Evolutionary conservation across 1,140 invertebrate species (phyloP), one percentile per base, ranked within the genome.

Genomic region (Zaprionus ghesquierei): DNA sequence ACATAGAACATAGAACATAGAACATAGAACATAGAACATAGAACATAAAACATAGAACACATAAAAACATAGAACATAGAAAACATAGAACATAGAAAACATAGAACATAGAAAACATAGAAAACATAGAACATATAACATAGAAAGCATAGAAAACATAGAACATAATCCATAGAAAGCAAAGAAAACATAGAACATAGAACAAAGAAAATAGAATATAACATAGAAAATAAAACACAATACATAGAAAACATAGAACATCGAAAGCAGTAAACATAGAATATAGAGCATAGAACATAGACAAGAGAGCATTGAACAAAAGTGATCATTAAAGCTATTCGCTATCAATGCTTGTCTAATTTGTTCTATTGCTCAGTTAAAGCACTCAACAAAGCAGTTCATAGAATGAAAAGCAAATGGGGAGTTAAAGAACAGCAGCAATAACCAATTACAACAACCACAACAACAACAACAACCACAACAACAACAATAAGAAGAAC

Each of bases 371-470:
- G 65, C 33, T 27, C n/a, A 12, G 12, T 35, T 23, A 29, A 46
- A 51, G 31, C 50, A 35, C 20, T 23, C n/a, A 13, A 23, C 10
- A 15, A 49, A 49, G 27, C 22, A 12, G 20, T 33, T 18, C 31
- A 25, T n/a, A 22, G 61, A 5, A 20, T 25, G 5, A 31, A 25
- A 38, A 4, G 3, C 5, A 31, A 27, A 41, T 27, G 58, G 2
- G 29, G 35, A 54, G 46, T 49, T 62, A 62, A 75, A 79, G 61
- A 59, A 74, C 55, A 58, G 60, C 29, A 64, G 18, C 44, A 69
- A 61, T 38, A 49, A 65, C 50, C 65, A 69, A 64, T 72, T 72
- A 72, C 66, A 59, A 46, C 23, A 70, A 54, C 20, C 35, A 20
- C 69, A 59, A 35, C 22, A 51, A 55, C 33, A 54, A 53, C 23